A percentile compares a stretch with the other conserved stretches of the same genome.
Conservation (phyloP, 2,797 vertebrate genomes). For the Anomalospiza imberbis region DNA sequence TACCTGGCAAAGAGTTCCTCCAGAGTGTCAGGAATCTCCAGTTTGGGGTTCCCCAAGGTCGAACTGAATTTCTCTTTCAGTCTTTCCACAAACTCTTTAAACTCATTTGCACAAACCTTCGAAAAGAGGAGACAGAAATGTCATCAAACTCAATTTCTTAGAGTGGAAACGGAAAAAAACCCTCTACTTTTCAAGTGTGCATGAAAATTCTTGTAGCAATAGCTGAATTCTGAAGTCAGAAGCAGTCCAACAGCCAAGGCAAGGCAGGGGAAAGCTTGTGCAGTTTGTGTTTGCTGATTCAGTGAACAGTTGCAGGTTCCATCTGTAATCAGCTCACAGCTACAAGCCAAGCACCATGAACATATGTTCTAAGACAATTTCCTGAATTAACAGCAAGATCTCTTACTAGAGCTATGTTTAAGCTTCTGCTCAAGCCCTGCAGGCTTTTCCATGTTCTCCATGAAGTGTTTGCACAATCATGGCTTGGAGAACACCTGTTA, state of each 20-base stretch:
- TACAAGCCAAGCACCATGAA: neutral
- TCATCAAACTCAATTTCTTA: neutral
- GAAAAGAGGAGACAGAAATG: neutral
- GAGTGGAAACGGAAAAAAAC: neutral
- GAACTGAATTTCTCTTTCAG: slow-evolving; percentile 91
- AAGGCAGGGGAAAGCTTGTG: neutral
- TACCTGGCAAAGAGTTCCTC: slow-evolving; percentile 87
- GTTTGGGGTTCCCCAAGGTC: slow-evolving; percentile 61
- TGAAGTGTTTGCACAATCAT: neutral
- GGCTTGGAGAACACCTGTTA: neutral
- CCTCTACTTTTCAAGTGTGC: neutral
- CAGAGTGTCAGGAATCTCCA: slow-evolving; percentile 84
- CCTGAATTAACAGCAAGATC: neutral
- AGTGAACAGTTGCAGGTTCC: neutral
- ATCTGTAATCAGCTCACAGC: neutral
- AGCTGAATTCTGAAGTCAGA: neutral
- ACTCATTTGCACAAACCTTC: slow-evolving; percentile 86
- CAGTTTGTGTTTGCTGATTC: neutral
- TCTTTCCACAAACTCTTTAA: slow-evolving; percentile 84
- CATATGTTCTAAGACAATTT: neutral
- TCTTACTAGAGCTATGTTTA: neutral
- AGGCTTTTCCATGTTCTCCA: neutral
- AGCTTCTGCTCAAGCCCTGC: neutral
- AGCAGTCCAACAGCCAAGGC: neutral
- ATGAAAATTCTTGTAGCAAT: neutral